Conservation (phyloP, 2,888 invertebrate species). For the Napeogenes inachia region DNA sequence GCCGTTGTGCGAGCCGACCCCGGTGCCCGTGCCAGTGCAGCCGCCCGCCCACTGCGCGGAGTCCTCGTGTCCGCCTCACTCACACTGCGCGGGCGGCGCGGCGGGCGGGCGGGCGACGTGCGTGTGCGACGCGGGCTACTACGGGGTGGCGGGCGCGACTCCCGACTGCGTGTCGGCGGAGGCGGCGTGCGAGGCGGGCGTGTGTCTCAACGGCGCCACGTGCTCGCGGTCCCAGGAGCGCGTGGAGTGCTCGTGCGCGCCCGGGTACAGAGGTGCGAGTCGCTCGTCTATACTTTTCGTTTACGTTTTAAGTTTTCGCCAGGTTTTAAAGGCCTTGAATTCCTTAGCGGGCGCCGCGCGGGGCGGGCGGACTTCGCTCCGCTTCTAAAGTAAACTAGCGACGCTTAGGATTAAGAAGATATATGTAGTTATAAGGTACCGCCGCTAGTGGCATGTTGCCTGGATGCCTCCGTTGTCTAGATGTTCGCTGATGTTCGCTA, state of each 20-base stretch:
- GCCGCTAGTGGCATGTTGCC: slow-evolving; percentile 10
- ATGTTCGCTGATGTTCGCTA: too few species aligned
- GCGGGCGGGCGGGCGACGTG: slow-evolving; percentile 77
- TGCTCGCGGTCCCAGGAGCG: slow-evolving; percentile 76
- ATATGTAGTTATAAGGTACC: slow-evolving; percentile 27
- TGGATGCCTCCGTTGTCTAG: slow-evolving; percentile 5
- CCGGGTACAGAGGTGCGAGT: slow-evolving; percentile 81
- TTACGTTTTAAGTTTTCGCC: not conserved
- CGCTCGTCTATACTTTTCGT: slow-evolving; percentile 5
- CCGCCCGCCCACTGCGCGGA: slow-evolving; percentile 44
- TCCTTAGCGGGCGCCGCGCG: slow-evolving; percentile 20
- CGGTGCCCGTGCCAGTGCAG: slow-evolving; percentile 48
- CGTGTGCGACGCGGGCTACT: slow-evolving; percentile 81
- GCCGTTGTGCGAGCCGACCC: slow-evolving; percentile 62
- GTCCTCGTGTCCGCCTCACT: slow-evolving; percentile 75
- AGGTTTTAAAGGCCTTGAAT: slow-evolving; percentile 5
- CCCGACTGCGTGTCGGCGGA: slow-evolving; percentile 61
- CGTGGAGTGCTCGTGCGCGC: slow-evolving; percentile 83
- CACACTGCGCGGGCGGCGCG: slow-evolving; percentile 78
- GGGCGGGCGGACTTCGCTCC: slow-evolving; percentile 7
- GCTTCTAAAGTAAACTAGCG: slow-evolving; percentile 4
- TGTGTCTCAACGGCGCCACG: slow-evolving; percentile 86
- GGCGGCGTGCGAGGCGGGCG: slow-evolving; percentile 80
- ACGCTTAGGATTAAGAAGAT: slow-evolving; percentile 25
- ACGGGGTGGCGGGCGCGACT: slow-evolving; percentile 59